Base-by-base conservation (phyloP, 2,888 invertebrate genomes). In the Tiphia femorata region DNA sequence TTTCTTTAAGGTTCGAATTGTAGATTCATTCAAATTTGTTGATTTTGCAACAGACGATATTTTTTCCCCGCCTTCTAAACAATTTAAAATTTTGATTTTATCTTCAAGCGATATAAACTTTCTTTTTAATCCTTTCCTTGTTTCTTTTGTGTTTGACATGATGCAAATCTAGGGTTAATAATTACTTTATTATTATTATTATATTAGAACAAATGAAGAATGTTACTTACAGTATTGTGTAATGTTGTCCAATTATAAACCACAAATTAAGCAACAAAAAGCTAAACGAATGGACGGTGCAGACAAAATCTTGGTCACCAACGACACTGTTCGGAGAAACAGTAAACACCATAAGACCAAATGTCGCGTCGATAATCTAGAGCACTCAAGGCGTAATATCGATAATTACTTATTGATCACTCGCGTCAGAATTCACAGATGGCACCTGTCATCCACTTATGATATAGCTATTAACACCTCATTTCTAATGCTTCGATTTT, bases 61-160 rank as follows among this genome's bases (percentile, higher is more conserved):
- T 49, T 53, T 62, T 57, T 60, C 49, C 14, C 61, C 55, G 2
- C 33, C 41, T 23, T 55, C 21, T 49, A 63, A 58, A 48, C 49
- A 51, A 61, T 61, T 47, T 58, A 61, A 49, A 54, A 63, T 63
- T 50, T 63, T 14, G 14, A 57, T 57, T 60, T 63, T 63, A 33
- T 50, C 50, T 41, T 60, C 48, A 43, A 60, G 46, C 0, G 60
- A 60, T 33, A 63, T 63, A 54, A 63, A 56, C 44, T 57, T 63
- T 53, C 57, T 54, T 61, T 58, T 61, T 47, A 61, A 57, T 14
- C 19, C 20, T 54, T 49, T 57, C 14, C 25, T 61, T 41, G 37
- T 56, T 38, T 48, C 38, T 52, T 49, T 47, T 37, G 30, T 53
- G 35, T 30, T 47, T 29, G 46, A 47, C 46, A 47, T 47, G 14